Evolutionary conservation across 2,113 vertebrate species (phyloP), one percentile per base, ranked within the genome.

Genomic region (Paedocypris sp.): DNA sequence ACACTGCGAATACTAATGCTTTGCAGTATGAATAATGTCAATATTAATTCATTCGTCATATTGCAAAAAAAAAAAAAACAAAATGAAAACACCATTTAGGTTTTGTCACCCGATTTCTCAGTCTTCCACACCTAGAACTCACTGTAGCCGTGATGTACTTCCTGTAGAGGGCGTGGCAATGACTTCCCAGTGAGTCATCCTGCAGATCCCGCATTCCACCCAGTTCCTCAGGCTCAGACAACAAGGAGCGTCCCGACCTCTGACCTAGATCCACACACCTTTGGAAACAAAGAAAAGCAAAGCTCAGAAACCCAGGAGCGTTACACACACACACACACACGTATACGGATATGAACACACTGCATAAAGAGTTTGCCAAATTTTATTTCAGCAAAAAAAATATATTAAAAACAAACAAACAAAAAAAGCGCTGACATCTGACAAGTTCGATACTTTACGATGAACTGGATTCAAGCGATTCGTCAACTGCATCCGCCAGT

Each of bases 141-240:
- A 35, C 22, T 32, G 51, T 54, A 56, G 52, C 52, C 15, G 38
- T 12, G 15, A 9, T 31, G 9, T 36, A 9, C 16, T 47, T 26
- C 20, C 42, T 18, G 48, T 41, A 20, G 23, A 23, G 33, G 48
- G 41, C 45, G 18, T 41, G 47, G 32, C 33, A 35, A 56, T 42
- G 47, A 18, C 10, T 39, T 64, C 22, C 53, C 31, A 3, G 6
- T 39, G 39, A 45, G 15, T 60, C 67, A 64, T 48, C 42, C 16
- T 69, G 60, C 15, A 64, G 64, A 69, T 33, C 43, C 46, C 47
- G 64, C 39, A 43, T 20, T 13, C 36, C 13, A 5, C 60, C 35
- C 51, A 11, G 10, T 54, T 54, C 51, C 39, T 15, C 52, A 9
- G 28, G 22, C 35, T 54, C 18, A n/a, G n/a, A 2, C 31, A 6